Evolutionary conservation across 23 tunicate genomes (phyloP).

Genomic region (Styela clava): DNA sequence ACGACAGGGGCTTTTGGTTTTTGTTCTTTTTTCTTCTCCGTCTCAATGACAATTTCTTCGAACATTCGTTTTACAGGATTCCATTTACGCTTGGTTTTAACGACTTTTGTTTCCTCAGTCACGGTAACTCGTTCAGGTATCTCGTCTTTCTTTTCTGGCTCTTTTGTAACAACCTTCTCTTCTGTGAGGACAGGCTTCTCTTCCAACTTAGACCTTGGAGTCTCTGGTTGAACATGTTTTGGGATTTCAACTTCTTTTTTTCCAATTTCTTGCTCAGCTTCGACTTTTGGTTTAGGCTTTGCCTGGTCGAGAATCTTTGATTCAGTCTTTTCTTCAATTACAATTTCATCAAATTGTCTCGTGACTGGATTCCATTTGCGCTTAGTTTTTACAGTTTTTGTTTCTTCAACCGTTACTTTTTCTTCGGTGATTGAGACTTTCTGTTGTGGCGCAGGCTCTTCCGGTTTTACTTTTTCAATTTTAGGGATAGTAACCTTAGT

Average conservation of each 20-base stretch:
- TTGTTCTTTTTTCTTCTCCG: not conserved
- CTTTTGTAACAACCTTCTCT: not conserved
- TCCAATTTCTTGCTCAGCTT: not conserved
- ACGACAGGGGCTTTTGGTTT: not conserved
- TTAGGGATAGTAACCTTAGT: not conserved
- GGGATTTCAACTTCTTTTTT: not conserved
- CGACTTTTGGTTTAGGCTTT: not conserved
- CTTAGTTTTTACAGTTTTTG: slow-evolving; percentile 16
- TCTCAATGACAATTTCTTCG: slow-evolving; percentile 8
- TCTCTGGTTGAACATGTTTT: not conserved
- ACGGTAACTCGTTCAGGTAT: not conserved
- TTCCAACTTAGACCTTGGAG: not conserved
- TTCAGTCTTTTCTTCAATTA: slow-evolving; percentile 30
- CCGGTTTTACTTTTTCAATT: not conserved
- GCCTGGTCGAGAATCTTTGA: not conserved
- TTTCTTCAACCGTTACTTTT: slow-evolving; percentile 3
- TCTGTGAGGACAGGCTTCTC: not conserved
- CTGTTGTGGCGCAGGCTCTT: not conserved
- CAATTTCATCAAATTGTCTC: slow-evolving; percentile 53
- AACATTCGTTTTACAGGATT: slow-evolving; percentile 23
- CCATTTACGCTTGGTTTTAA: slow-evolving; percentile 53
- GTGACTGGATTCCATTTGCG: slow-evolving; percentile 64
- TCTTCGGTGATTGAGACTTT: not conserved
- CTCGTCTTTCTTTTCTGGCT: not conserved
- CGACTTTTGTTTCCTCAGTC: not conserved